Evolutionary conservation across 2,888 invertebrate species (phyloP), one percentile per base, ranked within the genome.

Genomic region (Parasteatoda lunata): DNA sequence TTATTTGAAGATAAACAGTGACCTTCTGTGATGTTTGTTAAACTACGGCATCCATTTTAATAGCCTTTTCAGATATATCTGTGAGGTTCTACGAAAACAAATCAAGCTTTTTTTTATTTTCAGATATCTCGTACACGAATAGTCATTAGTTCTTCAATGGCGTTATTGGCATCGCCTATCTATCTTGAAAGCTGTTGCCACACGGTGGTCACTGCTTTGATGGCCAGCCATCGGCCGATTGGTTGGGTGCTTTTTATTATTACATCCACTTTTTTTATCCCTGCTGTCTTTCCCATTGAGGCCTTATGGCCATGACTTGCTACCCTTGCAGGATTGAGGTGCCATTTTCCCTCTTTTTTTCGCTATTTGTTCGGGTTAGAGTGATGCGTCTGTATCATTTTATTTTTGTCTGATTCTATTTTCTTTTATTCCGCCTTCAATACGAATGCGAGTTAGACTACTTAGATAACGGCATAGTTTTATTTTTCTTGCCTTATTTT

Each of bases 181-280:
- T 81, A 81, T 75, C 81, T 73, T 52, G 81, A 81, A 75, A 81
- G 75, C 81, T 81, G 81, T 81, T 81, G 81, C 81, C 81, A 75
- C 73, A 49, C 75, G 69, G 81, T 59, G 68, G 73, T 66, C 68
- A 52, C 73, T 80, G 71, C 73, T 73, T 81, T 75, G 81, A 81
- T 75, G 81, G 75, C 66, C 45, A 66, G 75, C 73, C 81, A 81
- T 81, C 73, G 81, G 75, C 73, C 66, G 75, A 75, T 73, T 75
- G 81, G 68, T 73, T 68, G 69, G 48, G 78, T 15, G 48, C 13
- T 15, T 48, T 68, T 75, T 80, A 59, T 59, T 59, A 59, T 59
- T 59, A 13, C 59, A 13, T 59, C 11, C 4, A 4, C 59, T 59
- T 59, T n/a, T 68, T 68, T 68, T 15, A 15, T 68, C 5, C 30